These are phyloP conservation scores for Unio delphinus DNA, from an alignment of 2,888 invertebrate species.

Conservation along the genomic window DNA sequence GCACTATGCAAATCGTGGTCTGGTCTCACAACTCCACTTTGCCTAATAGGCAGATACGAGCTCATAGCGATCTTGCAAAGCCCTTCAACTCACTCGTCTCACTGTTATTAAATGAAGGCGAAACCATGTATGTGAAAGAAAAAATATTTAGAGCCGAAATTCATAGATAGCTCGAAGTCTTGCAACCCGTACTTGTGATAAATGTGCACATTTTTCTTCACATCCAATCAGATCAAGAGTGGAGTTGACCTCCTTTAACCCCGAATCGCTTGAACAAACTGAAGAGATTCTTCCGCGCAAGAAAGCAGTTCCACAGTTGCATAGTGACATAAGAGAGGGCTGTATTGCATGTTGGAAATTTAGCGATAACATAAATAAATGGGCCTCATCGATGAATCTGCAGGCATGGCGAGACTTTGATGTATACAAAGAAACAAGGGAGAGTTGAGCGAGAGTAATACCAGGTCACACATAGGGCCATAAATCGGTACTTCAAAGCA, in stretches of 20 bases:
- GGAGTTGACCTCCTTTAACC: conserved; percentile 55
- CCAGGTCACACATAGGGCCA: conserved; percentile 28
- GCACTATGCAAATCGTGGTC: conserved; percentile 52
- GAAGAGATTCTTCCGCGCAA: conserved; percentile 53
- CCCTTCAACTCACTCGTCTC: conserved; percentile 34
- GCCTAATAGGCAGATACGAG: conserved; percentile 63
- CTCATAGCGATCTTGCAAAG: conserved; percentile 55
- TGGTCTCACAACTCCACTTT: conserved; percentile 43
- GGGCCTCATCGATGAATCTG: conserved; percentile 36
- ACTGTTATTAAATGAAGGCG: conserved; percentile 47
- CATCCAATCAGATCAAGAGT: conserved; percentile 58
- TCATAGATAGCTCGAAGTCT: conserved; percentile 51
- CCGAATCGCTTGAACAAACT: conserved; percentile 48
- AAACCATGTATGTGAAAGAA: conserved; percentile 57
- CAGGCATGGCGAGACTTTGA: conserved; percentile 29
- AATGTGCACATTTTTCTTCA: conserved; percentile 56
- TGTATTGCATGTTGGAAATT: conserved; percentile 41
- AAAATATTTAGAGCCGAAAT: conserved; percentile 57
- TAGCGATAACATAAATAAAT: conserved; percentile 54
- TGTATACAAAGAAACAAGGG: conserved; percentile 28
- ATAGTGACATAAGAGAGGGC: conserved; percentile 43
- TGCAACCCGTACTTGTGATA: conserved; percentile 54
- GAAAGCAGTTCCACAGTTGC: conserved; percentile 58
- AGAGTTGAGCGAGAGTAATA: conserved; percentile 41
- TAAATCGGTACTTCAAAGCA: conserved; percentile 52